Percentiles rank a stretch among this genome's conserved stretches.
These are phyloP conservation scores for Bombus turneri DNA, from an alignment of 1,140 invertebrate genomes.

Conservation along the genomic window DNA sequence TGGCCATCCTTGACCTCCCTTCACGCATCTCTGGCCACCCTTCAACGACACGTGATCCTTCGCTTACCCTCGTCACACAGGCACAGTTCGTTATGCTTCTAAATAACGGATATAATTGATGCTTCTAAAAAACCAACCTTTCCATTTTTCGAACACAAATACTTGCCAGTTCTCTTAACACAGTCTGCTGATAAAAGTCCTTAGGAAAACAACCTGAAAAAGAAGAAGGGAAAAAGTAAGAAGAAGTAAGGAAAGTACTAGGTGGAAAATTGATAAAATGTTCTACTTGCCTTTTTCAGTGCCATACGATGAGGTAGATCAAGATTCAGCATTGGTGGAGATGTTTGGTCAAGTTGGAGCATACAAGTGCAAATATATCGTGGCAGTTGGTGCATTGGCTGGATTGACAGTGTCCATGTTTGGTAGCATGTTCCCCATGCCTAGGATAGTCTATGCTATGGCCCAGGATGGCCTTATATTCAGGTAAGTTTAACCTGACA, in stretches of 20 bases:
- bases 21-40: conserved; percentile 40
- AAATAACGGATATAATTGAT: conserved; percentile 11
- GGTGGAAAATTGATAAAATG: background rate
- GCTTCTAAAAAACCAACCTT: background rate
- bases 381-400: conserved; percentile 94
- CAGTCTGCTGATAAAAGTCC: background rate
- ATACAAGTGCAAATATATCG: conserved; percentile 93
- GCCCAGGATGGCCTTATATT: conserved; percentile 96
- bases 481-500: conserved; percentile 82
- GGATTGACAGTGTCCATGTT: conserved; percentile 97
- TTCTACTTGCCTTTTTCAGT: conserved; percentile 81
- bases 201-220: background rate
- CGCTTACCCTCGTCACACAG: conserved; percentile 22
- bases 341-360: conserved; percentile 96
- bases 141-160: background rate
- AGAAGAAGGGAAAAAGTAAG: background rate
- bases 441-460: conserved; percentile 97
- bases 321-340: conserved; percentile 93
- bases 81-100: conserved; percentile 16
- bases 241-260: background rate
- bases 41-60: conserved; percentile 24
- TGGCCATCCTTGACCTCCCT: conserved; percentile 43
- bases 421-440: conserved; percentile 98
- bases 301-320: conserved; percentile 92
- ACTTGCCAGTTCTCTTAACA: background rate